Conservation (phyloP, 2,888 invertebrate species). For the Caenorhabditis sinica region DNA sequence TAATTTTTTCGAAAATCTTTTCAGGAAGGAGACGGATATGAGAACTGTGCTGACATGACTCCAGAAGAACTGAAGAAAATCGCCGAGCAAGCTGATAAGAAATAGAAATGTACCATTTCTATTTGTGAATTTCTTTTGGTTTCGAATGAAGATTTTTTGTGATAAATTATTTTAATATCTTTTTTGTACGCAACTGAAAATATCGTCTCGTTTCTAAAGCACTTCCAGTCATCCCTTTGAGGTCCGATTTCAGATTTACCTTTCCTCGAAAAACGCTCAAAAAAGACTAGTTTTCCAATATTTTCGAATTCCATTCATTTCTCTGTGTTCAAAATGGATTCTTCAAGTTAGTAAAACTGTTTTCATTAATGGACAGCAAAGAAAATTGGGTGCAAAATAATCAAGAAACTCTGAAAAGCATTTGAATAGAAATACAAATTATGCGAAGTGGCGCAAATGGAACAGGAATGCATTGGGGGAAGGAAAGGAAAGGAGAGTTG, state of each 20-base stretch:
- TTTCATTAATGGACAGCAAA: too few relatives aligned
- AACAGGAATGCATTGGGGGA: slow-evolving; percentile 25
- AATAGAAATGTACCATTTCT: neutral
- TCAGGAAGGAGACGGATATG: slow-evolving; percentile 50
- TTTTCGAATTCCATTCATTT: too few relatives aligned
- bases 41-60: slow-evolving; percentile 54
- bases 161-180: neutral
- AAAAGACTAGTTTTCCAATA: too few relatives aligned
- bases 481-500: neutral
- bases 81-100: slow-evolving; percentile 41
- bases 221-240: too few relatives aligned
- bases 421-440: slow-evolving; percentile 13
- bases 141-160: neutral
- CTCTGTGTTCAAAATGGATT: too few relatives aligned
- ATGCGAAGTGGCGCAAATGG: slow-evolving; percentile 1
- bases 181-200: too few relatives aligned
- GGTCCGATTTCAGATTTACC: too few relatives aligned
- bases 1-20: too few relatives aligned
- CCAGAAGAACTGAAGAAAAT: slow-evolving; percentile 52
- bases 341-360: too few relatives aligned
- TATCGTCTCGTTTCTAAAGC: too few relatives aligned
- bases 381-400: too few relatives aligned
- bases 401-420: slow-evolving; percentile 14
- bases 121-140: neutral
- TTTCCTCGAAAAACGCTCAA: too few relatives aligned